Base-by-base conservation (phyloP, 2,888 invertebrate species). In the Dioctria rufipes region DNA sequence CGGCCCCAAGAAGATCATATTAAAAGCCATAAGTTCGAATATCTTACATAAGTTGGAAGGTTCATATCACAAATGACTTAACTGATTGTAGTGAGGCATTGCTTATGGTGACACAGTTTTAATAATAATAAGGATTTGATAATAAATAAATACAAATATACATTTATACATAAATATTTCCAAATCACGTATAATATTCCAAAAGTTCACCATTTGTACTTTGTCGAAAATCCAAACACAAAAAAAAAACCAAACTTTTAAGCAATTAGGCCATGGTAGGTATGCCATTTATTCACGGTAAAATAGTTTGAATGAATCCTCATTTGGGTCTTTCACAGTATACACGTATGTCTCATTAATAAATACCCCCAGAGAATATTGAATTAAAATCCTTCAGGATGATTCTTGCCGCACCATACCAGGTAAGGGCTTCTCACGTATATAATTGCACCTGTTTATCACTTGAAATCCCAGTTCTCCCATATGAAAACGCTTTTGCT, bases 401-500 rank as follows among this genome's bases (percentile, higher is more conserved):
- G 73, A 73, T 73, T 73, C 58, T 25, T 51, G n/a, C 8, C 58
- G 42, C 73, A 25, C 25, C 25, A 25, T 25, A 25, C 25, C 25
- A 25, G 25, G 25, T 25, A 51, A 39, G 42, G 39, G 60, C n/a
- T 73, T n/a, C 40, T 73, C 60, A 73, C 73, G 61, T 25, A 73
- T 8, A 67, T 73, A 73, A 73, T 73, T 73, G 73, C 73, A 60
- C 40, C 73, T 73, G 73, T 54, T 73, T 73, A 73, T 73, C 73
- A 73, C 73, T 5, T 58, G 73, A 58, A 49, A 73, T 54, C 73
- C 42, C 11, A 54, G 73, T 58, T 73, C 58, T 39, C 60, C 13
- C 54, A 5, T 13, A 73, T 51, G 42, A 9, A 25, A 25, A 61
- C 61, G 37, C 69, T 69, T 54, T 39, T 39, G 58, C 42, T 73